Evolutionary conservation across 2,888 invertebrate genomes (phyloP), one percentile per base, ranked within the genome.

Genomic region (Auanema freiburgensis): DNA sequence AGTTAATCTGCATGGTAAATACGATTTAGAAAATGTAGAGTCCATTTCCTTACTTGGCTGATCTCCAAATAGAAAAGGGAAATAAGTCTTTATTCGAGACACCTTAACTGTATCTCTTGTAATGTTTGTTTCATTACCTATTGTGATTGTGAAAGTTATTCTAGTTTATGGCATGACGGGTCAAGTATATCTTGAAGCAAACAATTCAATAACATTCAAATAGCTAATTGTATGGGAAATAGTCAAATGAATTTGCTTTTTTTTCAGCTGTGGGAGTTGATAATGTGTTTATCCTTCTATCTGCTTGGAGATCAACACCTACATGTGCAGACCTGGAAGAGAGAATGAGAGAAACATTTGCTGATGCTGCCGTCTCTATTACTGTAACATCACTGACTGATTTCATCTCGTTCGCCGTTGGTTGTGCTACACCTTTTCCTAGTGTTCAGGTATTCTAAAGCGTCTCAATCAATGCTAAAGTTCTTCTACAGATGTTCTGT

Each of bases 241-340:
- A 33, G 33, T 8, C 3, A 33, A 5, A 33, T 33, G 33, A 33
- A 33, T 5, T 8, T 33, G 8, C n/a, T n/a, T 25, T 4, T 53
- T 41, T 64, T 86, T 25, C 85, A 94, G 94, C 93, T 82, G 93
- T 95, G 80, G 94, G 94, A 66, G 93, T 94, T 69, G 94, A 95
- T 84, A 94, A 94, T 84, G 93, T 93, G 0, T 95, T 95, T 84
- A 94, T 95, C 16, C 91, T 95, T 90, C 85, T 95, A 80, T 93
- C 93, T 1, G 93, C 93, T 0, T 94, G 94, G 94, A 88, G 94
- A 65, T 88, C 93, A 57, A 93, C 93, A 0, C 90, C 91, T 12
- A 65, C 79, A 0, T 66, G 67, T n/a, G 70, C 65, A 16, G 59
- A 63, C 1, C 92, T 94, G 0, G 91, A 92, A 0, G 90, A 92